Percentiles rank a stretch among this genome's conserved stretches.
phyloP scores from a whole-genome alignment of 2,888 invertebrate species.

The Ptychoptera contaminata region DNA sequence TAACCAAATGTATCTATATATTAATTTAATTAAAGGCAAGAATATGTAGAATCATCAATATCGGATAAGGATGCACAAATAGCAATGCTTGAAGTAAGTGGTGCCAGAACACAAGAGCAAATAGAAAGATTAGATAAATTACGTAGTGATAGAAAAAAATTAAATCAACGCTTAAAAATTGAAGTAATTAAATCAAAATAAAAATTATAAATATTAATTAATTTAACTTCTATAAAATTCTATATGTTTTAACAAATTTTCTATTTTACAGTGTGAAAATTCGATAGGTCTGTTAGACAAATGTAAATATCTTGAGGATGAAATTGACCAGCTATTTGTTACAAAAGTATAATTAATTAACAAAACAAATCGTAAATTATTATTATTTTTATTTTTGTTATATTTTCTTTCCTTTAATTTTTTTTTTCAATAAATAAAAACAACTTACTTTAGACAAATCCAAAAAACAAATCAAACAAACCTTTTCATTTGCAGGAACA shows the following conservation, averaged over 20 bases:
- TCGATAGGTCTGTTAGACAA: background rate
- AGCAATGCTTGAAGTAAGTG: slow-evolving; percentile 62
- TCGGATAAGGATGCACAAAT: slow-evolving; percentile 81
- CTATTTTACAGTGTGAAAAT: slow-evolving; percentile 1
- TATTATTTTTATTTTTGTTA: too few relatives aligned
- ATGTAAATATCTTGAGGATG: background rate
- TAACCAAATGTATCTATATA: background rate
- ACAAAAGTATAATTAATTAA: background rate
- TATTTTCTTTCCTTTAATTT: too few relatives aligned
- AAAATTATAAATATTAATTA: background rate
- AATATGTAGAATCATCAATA: slow-evolving; percentile 66
- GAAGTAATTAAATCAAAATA: slow-evolving; percentile 36
- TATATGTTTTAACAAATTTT: background rate
- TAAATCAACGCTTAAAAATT: slow-evolving; percentile 53
- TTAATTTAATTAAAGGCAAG: slow-evolving; percentile 58
- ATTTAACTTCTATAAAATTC: background rate
- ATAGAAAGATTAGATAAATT: slow-evolving; percentile 51
- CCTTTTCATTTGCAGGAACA: too few relatives aligned
- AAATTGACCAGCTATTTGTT: background rate
- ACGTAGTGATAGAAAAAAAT: slow-evolving; percentile 48
- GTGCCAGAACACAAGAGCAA: slow-evolving; percentile 45
- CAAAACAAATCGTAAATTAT: too few relatives aligned
- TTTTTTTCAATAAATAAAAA: too few relatives aligned
- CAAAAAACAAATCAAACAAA: too few relatives aligned
- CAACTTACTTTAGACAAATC: too few relatives aligned